Conservation (phyloP, 1,140 invertebrate species). For the Tetragnatha versicolor region DNA sequence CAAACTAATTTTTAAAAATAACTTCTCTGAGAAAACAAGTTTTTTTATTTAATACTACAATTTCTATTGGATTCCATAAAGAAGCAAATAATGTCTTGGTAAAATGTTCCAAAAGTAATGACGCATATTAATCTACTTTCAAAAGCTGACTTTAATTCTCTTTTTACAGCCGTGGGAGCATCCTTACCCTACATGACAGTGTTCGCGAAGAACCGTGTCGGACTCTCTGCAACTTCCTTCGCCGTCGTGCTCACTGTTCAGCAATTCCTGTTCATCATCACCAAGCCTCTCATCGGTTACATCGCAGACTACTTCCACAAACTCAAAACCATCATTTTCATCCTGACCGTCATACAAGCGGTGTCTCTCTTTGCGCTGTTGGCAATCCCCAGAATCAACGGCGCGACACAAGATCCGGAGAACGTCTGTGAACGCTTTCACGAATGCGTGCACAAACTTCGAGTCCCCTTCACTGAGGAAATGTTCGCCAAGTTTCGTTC, state of each 20-base stretch:
- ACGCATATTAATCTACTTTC: too few relatives aligned
- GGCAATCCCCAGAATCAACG: not conserved
- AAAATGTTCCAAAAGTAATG: too few relatives aligned
- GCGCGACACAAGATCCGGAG: not conserved
- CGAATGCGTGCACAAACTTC: too few relatives aligned
- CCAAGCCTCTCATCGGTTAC: conserved; percentile 33
- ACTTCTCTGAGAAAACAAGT: too few relatives aligned
- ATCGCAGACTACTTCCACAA: conserved; percentile 35
- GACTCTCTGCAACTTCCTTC: not conserved
- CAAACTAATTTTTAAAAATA: too few relatives aligned
- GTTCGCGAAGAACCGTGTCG: not conserved
- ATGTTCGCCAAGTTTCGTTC: too few relatives aligned
- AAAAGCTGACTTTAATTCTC: too few relatives aligned
- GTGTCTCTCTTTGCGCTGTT: not conserved
- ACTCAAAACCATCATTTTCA: conserved; percentile 1
- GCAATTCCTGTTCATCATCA: conserved; percentile 15
- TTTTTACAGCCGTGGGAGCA: conserved; percentile 7
- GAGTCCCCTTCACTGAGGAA: too few relatives aligned
- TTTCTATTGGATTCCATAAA: too few relatives aligned
- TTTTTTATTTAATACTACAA: too few relatives aligned
- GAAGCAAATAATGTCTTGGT: too few relatives aligned
- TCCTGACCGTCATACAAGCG: not conserved
- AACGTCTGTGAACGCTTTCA: not conserved
- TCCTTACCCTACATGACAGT: not conserved
- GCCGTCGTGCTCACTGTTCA: not conserved